Evolutionary conservation across 2,888 invertebrate species (phyloP).

Genomic region (Resseliella maxima): DNA sequence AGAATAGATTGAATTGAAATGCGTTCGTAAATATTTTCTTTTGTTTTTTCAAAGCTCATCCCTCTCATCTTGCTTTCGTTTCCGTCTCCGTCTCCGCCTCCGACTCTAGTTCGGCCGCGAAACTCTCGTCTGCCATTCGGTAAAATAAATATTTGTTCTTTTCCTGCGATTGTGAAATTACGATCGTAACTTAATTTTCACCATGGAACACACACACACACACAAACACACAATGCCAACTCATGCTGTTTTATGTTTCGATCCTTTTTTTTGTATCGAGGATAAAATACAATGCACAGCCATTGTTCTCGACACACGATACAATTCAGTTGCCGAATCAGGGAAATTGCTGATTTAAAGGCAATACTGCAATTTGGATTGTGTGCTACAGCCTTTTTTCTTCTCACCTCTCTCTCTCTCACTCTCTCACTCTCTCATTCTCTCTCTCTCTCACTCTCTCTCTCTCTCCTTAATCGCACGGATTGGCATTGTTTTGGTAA

Average conservation of each 20-base stretch:
- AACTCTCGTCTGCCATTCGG: not conserved
- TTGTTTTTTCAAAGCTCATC: not conserved
- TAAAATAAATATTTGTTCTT: conserved; percentile 43
- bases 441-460: not conserved
- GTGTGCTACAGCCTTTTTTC: not conserved
- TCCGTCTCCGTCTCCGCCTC: not conserved
- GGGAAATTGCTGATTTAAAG: conserved; percentile 48
- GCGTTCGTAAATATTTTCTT: conserved; percentile 44
- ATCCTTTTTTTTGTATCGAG: not conserved
- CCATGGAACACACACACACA: not conserved
- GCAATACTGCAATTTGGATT: not conserved
- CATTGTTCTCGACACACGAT: conserved; percentile 33
- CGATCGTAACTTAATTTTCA: conserved; percentile 51
- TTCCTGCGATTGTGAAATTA: conserved; percentile 26
- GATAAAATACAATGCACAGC: not conserved
- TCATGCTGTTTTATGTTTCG: not conserved
- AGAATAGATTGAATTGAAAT: conserved; percentile 12
- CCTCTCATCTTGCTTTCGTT: not conserved
- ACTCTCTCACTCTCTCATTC: not conserved
- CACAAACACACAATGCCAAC: not conserved
- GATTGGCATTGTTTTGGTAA: conserved; percentile 28
- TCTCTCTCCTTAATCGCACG: too few species aligned
- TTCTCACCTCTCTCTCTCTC: not conserved
- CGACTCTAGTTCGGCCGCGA: not conserved
- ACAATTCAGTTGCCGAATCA: conserved; percentile 17